Evolutionary conservation across 2,888 invertebrate species (phyloP), one percentile per base, ranked within the genome.

Genomic region (Anorthoa munda): DNA sequence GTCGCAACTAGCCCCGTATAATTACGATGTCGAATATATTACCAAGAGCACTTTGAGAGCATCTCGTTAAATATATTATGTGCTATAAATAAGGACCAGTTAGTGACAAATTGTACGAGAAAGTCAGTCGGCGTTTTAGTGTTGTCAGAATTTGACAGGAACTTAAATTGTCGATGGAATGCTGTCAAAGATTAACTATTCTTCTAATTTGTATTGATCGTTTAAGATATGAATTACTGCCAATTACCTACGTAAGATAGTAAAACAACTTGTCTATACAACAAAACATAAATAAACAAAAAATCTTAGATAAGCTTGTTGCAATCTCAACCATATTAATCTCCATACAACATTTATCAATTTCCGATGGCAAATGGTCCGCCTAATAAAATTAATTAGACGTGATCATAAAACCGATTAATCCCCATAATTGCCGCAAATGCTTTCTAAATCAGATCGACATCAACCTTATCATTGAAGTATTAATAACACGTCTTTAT

Each of bases 11-110:
- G 90, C 84, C 87, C 89, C 87, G 89, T 93, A 90, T 93, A 93
- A 94, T 94, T 93, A 94, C 91, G 87, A 89, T 87, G 89, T 89
- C 85, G 92, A 92, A 92, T 92, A 92, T 89, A 93, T 92, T 92
- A 92, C 87, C 74, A 72, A 50, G 78, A 75, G 82, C 83, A 85
- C 84, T 89, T 87, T 88, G 81, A 88, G 87, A 89, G 89, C 85
- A 77, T 86, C 86, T 87, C 86, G 89, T 90, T 89, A 87, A 87
- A 91, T 92, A 89, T 90, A 90, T 91, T 85, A 87, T 86, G 77
- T 84, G 85, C 86, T 88, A 90, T 92, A 92, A 92, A 92, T 91
- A 91, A 87, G 80, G 71, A 81, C 73, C 58, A 74, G 81, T 85
- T 83, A 83, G 86, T 87, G 90, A 90, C 89, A 89, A 89, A 89